Conservation (phyloP, 2,888 invertebrate genomes). For the Caenorhabditis macrosperma region DNA sequence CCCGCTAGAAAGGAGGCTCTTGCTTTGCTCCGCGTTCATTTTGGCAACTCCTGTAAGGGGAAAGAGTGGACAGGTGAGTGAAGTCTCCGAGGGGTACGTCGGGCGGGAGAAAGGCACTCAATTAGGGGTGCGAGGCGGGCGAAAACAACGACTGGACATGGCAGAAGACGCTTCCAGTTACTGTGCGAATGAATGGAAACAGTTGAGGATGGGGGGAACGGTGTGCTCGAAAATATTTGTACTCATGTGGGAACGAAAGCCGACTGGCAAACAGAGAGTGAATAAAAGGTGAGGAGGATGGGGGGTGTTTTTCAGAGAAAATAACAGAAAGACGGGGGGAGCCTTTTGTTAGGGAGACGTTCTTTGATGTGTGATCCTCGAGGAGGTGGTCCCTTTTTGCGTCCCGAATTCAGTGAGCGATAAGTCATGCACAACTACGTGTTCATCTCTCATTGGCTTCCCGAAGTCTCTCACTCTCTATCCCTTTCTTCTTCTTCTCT, state of each 20-base stretch:
- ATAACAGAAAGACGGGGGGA: not conserved
- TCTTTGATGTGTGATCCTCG: slow-evolving; percentile 38
- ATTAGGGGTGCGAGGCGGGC: not conserved
- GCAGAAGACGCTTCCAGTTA: not conserved
- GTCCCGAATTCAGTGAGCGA: not conserved
- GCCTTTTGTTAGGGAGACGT: slow-evolving; percentile 2
- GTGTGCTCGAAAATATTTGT: slow-evolving; percentile 50
- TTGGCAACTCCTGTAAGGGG: slow-evolving; percentile 48
- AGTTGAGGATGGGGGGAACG: slow-evolving; percentile 11
- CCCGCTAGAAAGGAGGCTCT: slow-evolving; percentile 63
- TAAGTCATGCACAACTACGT: not conserved
- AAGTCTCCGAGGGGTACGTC: not conserved
- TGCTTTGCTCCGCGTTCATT: slow-evolving; percentile 59
- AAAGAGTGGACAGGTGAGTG: slow-evolving; percentile 21
- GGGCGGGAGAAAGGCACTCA: slow-evolving; percentile 13
- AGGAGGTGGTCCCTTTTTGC: slow-evolving; percentile 14
- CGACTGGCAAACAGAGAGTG: slow-evolving; percentile 36
- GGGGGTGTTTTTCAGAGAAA: slow-evolving; percentile 11
- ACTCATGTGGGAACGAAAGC: slow-evolving; percentile 20
- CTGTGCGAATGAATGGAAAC: not conserved
- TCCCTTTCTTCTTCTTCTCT: not conserved
- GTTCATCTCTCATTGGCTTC: slow-evolving; percentile 24
- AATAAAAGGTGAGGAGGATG: not conserved
- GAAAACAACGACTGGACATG: not conserved
- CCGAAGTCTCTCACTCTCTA: not conserved